These are phyloP conservation scores for Bettongia penicillata DNA, from an alignment of 2,113 vertebrate species.

Conservation along the genomic window DNA sequence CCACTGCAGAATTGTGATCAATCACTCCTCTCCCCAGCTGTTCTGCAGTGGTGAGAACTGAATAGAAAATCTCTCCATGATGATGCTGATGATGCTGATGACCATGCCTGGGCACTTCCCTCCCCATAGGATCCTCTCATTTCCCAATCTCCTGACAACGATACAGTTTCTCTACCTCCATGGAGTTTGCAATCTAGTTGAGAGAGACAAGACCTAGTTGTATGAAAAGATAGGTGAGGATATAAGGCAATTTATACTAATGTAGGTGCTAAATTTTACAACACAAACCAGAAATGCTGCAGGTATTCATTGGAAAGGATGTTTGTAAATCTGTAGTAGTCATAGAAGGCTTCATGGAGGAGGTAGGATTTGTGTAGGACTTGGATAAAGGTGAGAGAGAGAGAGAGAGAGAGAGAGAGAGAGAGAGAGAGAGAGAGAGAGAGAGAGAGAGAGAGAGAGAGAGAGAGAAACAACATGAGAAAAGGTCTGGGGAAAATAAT, in stretches of 20 bases:
- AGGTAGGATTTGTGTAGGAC: background rate
- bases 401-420: background rate
- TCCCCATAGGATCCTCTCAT: background rate
- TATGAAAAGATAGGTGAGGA: background rate
- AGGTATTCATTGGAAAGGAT: background rate
- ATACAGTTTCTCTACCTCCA: background rate
- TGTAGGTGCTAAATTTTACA: background rate
- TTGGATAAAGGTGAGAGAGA: background rate
- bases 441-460: too few relatives aligned
- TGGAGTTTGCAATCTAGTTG: background rate
- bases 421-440: too few relatives aligned
- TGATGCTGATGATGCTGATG: background rate
- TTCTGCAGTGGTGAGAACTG: background rate
- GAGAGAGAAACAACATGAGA: background rate
- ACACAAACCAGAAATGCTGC: background rate
- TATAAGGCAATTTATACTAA: background rate
- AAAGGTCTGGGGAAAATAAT: background rate
- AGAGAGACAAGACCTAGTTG: background rate
- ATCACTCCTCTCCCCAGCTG: background rate
- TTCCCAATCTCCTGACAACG: background rate
- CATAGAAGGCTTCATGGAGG: background rate
- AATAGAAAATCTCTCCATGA: background rate
- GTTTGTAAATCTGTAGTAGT: background rate
- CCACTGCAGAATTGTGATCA: background rate
- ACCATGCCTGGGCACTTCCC: background rate